phyloP scores from a whole-genome alignment of 2,888 invertebrate species.

The Chironomus tentans region DNA sequence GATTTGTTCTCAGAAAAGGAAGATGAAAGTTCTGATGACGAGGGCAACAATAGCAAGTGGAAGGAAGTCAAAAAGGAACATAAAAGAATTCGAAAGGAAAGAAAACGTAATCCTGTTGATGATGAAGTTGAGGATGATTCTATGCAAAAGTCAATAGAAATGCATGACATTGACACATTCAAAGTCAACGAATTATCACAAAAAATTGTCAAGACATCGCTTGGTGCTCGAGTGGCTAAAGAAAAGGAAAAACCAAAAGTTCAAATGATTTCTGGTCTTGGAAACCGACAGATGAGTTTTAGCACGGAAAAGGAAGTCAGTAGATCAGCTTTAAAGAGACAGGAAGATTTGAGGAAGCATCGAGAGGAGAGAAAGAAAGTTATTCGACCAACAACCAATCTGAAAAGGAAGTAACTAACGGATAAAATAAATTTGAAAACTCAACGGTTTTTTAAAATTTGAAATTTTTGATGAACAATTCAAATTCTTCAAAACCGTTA shows the following conservation, averaged over 20 bases:
- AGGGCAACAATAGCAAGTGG: slow-evolving; percentile 76
- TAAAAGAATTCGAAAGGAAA: slow-evolving; percentile 42
- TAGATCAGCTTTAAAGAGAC: slow-evolving; percentile 47
- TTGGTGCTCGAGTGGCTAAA: slow-evolving; percentile 62
- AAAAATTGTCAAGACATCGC: slow-evolving; percentile 47
- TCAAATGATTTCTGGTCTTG: slow-evolving; percentile 50
- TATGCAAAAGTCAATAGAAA: slow-evolving; percentile 37
- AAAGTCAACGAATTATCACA: slow-evolving; percentile 46
- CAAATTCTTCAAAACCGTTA: not conserved
- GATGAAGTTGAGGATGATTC: slow-evolving; percentile 30
- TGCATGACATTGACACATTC: slow-evolving; percentile 53
- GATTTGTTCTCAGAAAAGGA: slow-evolving; percentile 37
- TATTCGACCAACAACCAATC: slow-evolving; percentile 48
- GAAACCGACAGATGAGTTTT: slow-evolving; percentile 76
- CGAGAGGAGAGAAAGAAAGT: slow-evolving; percentile 60
- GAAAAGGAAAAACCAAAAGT: slow-evolving; percentile 44
- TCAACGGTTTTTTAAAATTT: not conserved
- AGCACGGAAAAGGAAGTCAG: slow-evolving; percentile 51
- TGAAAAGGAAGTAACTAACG: slow-evolving; percentile 29
- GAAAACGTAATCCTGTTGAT: slow-evolving; percentile 35
- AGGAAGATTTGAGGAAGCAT: slow-evolving; percentile 55
- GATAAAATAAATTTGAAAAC: not conserved
- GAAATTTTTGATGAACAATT: too few species aligned
- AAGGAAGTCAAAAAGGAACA: slow-evolving; percentile 66
- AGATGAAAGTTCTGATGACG: slow-evolving; percentile 48